Conservation (phyloP, 2,113 vertebrate species). For the Peromyscus californicus region DNA sequence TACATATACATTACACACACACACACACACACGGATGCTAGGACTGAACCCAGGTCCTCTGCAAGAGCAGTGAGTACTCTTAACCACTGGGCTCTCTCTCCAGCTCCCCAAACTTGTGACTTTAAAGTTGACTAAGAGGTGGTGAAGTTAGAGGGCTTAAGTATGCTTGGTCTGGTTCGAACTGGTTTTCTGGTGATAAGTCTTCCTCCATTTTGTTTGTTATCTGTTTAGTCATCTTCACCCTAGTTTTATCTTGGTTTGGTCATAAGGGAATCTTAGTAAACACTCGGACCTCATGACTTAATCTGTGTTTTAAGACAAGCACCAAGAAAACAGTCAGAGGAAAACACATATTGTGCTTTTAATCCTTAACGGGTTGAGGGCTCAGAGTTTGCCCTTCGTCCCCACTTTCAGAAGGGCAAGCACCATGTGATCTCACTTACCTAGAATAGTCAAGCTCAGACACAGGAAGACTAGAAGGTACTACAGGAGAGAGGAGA, state of each 20-base stretch:
- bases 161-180: background rate
- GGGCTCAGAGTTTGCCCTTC: background rate
- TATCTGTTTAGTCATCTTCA: background rate
- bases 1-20: no score
- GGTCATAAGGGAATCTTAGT: background rate
- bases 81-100: background rate
- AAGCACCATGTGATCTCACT: background rate
- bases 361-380: background rate
- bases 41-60: background rate
- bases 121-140: background rate
- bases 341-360: background rate
- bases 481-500: background rate
- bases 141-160: background rate
- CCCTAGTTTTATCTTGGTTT: background rate
- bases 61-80: background rate
- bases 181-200: background rate
- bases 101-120: background rate
- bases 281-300: background rate
- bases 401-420: background rate
- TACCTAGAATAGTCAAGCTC: background rate
- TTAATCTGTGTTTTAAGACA: background rate
- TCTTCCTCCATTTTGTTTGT: background rate
- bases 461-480: background rate
- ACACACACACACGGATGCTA: background rate
- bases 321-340: background rate